A percentile compares a stretch with the other conserved stretches of the same genome.
These are phyloP conservation scores for Acinonyx jubatus DNA, from an alignment of 2,113 vertebrate genomes.

Conservation along the genomic window DNA sequence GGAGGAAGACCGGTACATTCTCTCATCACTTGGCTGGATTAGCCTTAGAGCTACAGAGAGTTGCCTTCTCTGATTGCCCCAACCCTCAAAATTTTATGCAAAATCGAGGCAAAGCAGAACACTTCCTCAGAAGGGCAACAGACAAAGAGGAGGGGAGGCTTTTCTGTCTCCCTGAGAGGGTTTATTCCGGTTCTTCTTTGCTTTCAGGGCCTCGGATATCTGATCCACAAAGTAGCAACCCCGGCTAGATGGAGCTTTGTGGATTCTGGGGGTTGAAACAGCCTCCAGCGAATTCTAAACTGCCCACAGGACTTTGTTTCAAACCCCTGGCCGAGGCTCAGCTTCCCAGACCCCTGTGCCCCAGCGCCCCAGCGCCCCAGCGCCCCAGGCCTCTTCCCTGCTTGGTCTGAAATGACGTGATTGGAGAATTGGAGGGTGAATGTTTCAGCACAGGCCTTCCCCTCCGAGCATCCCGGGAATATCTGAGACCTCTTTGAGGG, in stretches of 20 bases:
- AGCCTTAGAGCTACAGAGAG: constrained; percentile 61
- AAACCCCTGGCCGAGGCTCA: not conserved
- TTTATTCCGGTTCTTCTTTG: not conserved
- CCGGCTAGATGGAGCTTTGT: not conserved
- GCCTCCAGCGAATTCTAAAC: constrained; percentile 4
- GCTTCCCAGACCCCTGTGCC: not conserved
- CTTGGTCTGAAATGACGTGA: constrained; percentile 5
- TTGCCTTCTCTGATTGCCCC: constrained; percentile 76
- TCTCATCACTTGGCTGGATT: constrained; percentile 77
- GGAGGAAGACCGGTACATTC: constrained; percentile 34
- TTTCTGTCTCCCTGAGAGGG: not conserved
- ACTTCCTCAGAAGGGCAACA: constrained; percentile 1
- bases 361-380: not conserved
- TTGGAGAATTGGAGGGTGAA: not conserved
- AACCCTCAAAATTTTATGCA: constrained; percentile 38
- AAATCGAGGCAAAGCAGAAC: not conserved
- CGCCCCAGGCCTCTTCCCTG: not conserved
- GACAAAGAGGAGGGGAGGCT: not conserved
- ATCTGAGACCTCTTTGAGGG: not conserved
- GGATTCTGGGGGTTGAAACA: not conserved
- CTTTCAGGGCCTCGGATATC: constrained; percentile 16
- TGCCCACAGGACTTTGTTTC: not conserved
- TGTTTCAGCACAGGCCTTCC: not conserved
- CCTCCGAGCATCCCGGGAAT: not conserved
- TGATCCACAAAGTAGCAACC: not conserved